Percentiles rank a stretch among this genome's conserved stretches.
Conservation (phyloP, 2,797 vertebrate genomes). For the Aulostomus chinensis region DNA sequence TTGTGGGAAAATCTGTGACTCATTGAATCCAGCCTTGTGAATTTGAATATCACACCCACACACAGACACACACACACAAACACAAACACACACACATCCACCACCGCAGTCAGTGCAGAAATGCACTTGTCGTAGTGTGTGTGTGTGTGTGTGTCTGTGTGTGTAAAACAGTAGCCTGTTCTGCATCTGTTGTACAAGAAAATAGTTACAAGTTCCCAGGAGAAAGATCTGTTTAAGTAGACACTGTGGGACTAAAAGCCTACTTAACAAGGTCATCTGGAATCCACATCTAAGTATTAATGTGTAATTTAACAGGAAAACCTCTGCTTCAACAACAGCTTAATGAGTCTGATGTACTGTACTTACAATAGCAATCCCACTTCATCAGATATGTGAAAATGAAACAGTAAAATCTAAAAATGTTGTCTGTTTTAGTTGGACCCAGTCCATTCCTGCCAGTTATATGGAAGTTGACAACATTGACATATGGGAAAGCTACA, state of each 20-base stretch:
- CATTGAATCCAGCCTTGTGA: background rate
- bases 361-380: background rate
- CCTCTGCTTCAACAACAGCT: background rate
- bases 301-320: slow-evolving; percentile 2
- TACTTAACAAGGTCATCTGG: slow-evolving; percentile 29
- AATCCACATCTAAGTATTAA: slow-evolving; percentile 26
- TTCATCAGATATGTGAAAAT: background rate
- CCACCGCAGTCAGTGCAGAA: background rate
- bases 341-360: background rate
- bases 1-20: background rate
- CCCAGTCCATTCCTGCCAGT: background rate
- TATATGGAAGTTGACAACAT: slow-evolving; percentile 13
- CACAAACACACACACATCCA: background rate
- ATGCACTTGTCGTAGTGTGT: background rate
- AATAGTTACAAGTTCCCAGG: slow-evolving; percentile 42
- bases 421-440: slow-evolving; percentile 6
- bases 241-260: slow-evolving; percentile 31
- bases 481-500: slow-evolving; percentile 43
- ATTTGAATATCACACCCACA: background rate
- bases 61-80: too few species aligned
- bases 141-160: too few species aligned
- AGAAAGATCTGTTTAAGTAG: slow-evolving; percentile 27
- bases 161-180: slow-evolving; percentile 10
- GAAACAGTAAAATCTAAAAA: background rate
- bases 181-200: slow-evolving; percentile 2